Base-by-base conservation (phyloP, 1,140 invertebrate genomes). In the Ganaspis sp. region DNA sequence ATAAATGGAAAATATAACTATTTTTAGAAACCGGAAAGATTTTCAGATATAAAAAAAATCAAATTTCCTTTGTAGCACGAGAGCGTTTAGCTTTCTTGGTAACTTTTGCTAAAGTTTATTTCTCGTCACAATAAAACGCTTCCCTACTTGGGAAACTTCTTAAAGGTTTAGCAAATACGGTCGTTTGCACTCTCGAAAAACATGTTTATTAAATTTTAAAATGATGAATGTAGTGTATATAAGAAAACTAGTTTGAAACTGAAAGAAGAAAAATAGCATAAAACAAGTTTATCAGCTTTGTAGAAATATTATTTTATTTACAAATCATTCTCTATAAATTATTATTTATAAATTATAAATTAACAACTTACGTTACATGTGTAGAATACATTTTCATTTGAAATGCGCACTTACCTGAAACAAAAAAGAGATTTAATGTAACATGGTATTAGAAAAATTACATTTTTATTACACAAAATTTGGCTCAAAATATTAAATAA, bases 41-140 rank as follows among this genome's bases (percentile, higher is more conserved):
- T n/a, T 64, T 15, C 4, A 15, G 0, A 8, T 34, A 8, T 64
- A 29, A 29, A 1, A 29, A 3, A n/a, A 64, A 64, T 64, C 58
- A 29, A 64, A 64, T 64, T 64, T 64, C 12, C 58, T 64, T 64
- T 64, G 29, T 64, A 15, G 23, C 12, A 58, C 58, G 58, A 11
- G 23, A 12, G n/a, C 23, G 58, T 64, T 64, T 64, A 64, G 26
- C 23, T 64, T 64, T n/a, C 23, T 21, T 4, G 5, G 58, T 34
- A 64, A 64, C 58, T 64, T 64, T 64, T n/a, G 58, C 58, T n/a
- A n/a, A 64, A 64, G 58, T 64, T 29, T 64, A 64, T 34, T 64
- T 64, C 23, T 23, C 26, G 12, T 34, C 58, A 29, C 23, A 64
- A 64, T 21, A 29, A 64, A 64, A 64, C 12, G 58, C 58, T 29